phyloP scores from a whole-genome alignment of 2,113 vertebrate species.

The Nesospiza acunhae region DNA sequence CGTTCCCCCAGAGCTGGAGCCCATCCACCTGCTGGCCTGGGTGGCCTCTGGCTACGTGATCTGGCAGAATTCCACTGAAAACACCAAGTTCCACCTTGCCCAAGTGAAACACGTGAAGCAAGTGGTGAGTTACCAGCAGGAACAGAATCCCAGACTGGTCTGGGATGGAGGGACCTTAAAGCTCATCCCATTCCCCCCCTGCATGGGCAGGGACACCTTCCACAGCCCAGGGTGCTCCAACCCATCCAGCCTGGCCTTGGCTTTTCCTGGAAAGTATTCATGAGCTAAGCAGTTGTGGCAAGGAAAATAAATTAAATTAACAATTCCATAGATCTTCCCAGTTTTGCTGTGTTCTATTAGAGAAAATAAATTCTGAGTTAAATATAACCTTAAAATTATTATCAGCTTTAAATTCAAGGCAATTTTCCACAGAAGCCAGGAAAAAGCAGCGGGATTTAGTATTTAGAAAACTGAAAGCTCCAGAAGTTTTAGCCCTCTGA shows the following conservation, averaged over 20 bases:
- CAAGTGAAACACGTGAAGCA: constrained; percentile 87
- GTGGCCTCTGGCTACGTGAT: constrained; percentile 83
- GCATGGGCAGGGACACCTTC: background rate
- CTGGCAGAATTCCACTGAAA: constrained; percentile 88
- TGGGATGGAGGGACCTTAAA: background rate
- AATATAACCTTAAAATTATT: background rate
- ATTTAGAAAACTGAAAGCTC: background rate
- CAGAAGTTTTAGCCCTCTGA: background rate
- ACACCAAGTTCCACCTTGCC: constrained; percentile 82
- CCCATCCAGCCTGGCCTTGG: background rate
- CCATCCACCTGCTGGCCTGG: constrained; percentile 78
- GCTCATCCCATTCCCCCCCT: background rate
- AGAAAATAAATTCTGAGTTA: background rate
- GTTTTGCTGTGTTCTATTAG: background rate
- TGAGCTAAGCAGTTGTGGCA: background rate
- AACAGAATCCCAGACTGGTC: accelerated
- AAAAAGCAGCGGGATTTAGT: background rate
- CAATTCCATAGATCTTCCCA: background rate
- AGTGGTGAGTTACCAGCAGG: constrained; percentile 78
- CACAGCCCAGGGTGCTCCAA: background rate
- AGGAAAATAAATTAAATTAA: background rate
- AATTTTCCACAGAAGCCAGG: background rate
- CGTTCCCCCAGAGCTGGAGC: constrained; percentile 80
- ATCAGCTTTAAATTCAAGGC: background rate
- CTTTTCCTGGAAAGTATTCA: accelerated